Evolutionary conservation across 1,140 invertebrate species (phyloP).

Genomic region (Cydia pomonella): DNA sequence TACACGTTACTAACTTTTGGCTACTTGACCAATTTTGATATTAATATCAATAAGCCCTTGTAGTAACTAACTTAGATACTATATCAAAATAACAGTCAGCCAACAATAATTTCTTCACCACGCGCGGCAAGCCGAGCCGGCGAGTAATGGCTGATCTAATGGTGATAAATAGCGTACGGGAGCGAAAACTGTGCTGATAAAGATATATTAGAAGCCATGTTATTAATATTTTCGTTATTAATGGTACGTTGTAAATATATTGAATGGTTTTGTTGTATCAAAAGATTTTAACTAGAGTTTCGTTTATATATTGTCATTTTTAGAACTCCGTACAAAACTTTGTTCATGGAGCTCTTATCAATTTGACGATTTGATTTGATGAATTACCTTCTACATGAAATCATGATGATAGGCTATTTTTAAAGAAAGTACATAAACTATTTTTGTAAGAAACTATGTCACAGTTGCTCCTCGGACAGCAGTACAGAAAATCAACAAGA

Average conservation of each 20-base stretch:
- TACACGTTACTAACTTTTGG: no score
- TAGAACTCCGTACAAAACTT: no score
- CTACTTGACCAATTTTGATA: not conserved
- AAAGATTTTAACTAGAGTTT: not conserved
- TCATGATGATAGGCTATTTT: not conserved
- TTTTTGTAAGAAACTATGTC: not conserved
- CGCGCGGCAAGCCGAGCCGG: not conserved
- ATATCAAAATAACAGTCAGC: not conserved
- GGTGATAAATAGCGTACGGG: slow-evolving; percentile 1
- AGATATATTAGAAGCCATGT: not conserved
- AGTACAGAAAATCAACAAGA: not conserved
- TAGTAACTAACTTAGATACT: not conserved
- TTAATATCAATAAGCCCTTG: not conserved
- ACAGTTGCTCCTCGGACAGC: not conserved
- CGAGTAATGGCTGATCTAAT: slow-evolving; percentile 3
- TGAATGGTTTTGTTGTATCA: not conserved
- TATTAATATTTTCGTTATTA: not conserved
- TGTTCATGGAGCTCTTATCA: no score
- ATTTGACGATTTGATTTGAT: no score
- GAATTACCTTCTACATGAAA: no score
- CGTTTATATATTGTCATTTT: no score
- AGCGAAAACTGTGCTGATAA: slow-evolving; percentile 8
- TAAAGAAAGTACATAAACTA: no score
- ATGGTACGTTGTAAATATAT: not conserved
- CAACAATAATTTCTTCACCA: not conserved